Evolutionary conservation across 2,797 vertebrate species (phyloP).

Genomic region (Oryzias sinensis): DNA sequence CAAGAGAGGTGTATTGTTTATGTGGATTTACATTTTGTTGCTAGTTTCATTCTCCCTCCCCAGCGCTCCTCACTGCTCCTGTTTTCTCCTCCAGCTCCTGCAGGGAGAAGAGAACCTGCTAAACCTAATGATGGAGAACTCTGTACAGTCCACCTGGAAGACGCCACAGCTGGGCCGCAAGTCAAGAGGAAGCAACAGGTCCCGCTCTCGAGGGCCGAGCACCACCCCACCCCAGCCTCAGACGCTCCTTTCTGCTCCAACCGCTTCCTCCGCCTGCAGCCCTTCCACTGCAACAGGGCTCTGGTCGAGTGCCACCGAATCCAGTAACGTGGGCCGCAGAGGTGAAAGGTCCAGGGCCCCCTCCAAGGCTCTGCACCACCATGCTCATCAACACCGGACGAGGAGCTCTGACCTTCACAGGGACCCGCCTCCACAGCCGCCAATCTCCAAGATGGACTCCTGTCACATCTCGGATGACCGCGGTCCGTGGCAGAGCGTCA

Average conservation of each 20-base stretch:
- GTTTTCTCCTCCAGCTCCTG: slow-evolving; percentile 71
- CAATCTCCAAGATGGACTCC: slow-evolving; percentile 82
- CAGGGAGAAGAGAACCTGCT: slow-evolving; percentile 92
- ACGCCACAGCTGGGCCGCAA: slow-evolving; percentile 87
- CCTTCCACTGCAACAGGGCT: slow-evolving; percentile 60
- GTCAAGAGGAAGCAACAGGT: slow-evolving; percentile 70
- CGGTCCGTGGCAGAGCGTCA: slow-evolving; percentile 65
- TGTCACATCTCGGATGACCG: slow-evolving; percentile 77
- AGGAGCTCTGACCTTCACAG: slow-evolving; percentile 69
- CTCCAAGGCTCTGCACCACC: slow-evolving; percentile 70
- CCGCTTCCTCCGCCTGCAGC: slow-evolving; percentile 52
- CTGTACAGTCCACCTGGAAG: slow-evolving; percentile 87
- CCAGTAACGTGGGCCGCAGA: slow-evolving; percentile 44
- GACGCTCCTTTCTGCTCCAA: slow-evolving; percentile 40
- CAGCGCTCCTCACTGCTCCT: not conserved
- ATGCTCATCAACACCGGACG: slow-evolving; percentile 67
- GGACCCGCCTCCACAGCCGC: slow-evolving; percentile 77
- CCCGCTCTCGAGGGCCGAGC: slow-evolving; percentile 75
- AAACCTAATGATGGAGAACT: slow-evolving; percentile 95
- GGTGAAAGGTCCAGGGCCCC: slow-evolving; percentile 64
- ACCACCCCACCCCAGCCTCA: slow-evolving; percentile 31
- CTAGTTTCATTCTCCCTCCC: not conserved
- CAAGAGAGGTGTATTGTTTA: too few relatives aligned
- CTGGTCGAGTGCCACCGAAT: slow-evolving; percentile 31
- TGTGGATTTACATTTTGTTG: not conserved